Evolutionary conservation across 2,888 invertebrate species (phyloP), one percentile per base, ranked within the genome.

Genomic region (Caenorhabditis angaria): DNA sequence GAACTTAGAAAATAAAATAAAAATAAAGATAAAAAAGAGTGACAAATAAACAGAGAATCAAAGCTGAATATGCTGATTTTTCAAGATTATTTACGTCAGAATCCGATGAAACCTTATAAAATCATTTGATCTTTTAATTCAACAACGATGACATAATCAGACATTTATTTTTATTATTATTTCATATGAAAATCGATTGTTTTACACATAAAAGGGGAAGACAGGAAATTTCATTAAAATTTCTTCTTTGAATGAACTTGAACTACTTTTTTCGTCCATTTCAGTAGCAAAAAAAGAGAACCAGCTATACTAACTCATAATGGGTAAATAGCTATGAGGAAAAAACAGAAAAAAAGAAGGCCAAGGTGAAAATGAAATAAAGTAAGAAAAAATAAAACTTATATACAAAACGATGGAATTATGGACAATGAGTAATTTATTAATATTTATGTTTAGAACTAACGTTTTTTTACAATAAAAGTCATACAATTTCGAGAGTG

Each of bases 321-420:
- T 41, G 6, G 41, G 10, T 41, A 22, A 53, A 50, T 50, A 27
- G 53, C 1, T n/a, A n/a, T n/a, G 60, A 50, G 27, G 54, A 54
- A 18, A 25, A 32, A 59, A n/a, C 50, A 63, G 24, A 54, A 68
- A 62, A 59, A n/a, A 60, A 63, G 24, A 54, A 68, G 68, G 55
- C 54, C 63, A 63, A 63, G 63, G 68, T 27, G 58, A 62, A 58
- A 51, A 53, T 48, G n/a, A n/a, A n/a, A n/a, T n/a, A n/a, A 20
- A 55, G 27, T 29, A 8, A 55, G 54, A 25, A 25, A 55, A n/a
- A 14, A 6, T 25, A 8, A 6, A 25, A 55, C 25, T 29, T 20
- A 8, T 29, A 55, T 32, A 24, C 25, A 24, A 55, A 20, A 55
- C n/a, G 2, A 20, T 20, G 25, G 22, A 25, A 25, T 8, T 25